Evolutionary conservation across 2,888 invertebrate genomes (phyloP).

Genomic region (Dynastes hyllus): DNA sequence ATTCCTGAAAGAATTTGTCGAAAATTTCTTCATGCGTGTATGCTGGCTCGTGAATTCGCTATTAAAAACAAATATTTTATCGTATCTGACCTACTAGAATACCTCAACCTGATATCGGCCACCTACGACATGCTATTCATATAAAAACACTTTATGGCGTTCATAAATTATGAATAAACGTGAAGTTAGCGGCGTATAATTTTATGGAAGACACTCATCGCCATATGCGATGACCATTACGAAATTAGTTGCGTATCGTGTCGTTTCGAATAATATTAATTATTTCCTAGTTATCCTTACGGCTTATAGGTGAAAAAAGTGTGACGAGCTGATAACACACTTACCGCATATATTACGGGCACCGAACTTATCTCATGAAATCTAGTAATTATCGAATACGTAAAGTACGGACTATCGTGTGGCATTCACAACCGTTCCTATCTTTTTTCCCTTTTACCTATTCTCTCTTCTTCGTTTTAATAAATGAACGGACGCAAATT

Average conservation of each 20-base stretch:
- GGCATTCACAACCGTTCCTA: constrained; percentile 23
- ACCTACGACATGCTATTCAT: background rate
- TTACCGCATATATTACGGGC: constrained; percentile 58
- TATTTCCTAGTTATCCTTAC: constrained; percentile 55
- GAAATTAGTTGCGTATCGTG: constrained; percentile 55
- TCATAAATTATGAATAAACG: constrained; percentile 34
- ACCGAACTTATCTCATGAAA: constrained; percentile 58
- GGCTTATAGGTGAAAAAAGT: constrained; percentile 50
- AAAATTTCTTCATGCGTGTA: too few species aligned
- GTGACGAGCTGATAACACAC: constrained; percentile 55
- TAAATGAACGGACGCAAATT: constrained; percentile 57
- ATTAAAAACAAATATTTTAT: too few species aligned
- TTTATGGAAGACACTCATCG: constrained; percentile 22
- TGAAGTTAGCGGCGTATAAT: constrained; percentile 25
- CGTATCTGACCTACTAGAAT: background rate
- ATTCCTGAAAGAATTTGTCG: too few species aligned
- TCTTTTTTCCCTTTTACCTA: background rate
- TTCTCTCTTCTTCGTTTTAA: constrained; percentile 12
- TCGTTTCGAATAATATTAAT: constrained; percentile 59
- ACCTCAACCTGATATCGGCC: too few species aligned
- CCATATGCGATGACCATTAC: constrained; percentile 52
- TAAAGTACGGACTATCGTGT: constrained; percentile 21
- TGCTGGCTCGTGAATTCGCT: too few species aligned
- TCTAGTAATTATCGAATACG: constrained; percentile 57
- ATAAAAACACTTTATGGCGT: constrained; percentile 5